Conservation (phyloP, 2,888 invertebrate species). For the Macrosoma leucophasiata region DNA sequence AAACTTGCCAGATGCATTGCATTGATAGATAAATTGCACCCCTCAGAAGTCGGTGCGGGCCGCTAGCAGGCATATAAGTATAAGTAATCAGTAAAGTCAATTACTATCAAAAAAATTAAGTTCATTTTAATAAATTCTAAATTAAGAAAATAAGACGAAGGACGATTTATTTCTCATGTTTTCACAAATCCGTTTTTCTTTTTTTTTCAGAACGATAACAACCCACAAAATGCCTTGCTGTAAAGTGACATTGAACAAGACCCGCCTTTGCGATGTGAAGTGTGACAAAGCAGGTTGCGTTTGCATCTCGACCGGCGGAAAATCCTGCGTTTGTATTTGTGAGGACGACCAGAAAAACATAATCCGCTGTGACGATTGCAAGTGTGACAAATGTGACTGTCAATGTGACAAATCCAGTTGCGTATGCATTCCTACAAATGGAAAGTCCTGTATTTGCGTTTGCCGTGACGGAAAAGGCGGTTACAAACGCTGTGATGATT, state of each 20-base stretch:
- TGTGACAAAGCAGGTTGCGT: conserved; percentile 34
- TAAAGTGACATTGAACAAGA: conserved; percentile 30
- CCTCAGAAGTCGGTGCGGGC: too few species aligned
- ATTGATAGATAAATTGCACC: too few species aligned
- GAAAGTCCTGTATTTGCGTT: conserved; percentile 30
- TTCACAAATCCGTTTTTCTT: conserved; percentile 28
- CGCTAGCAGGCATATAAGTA: too few species aligned
- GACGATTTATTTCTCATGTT: conserved; percentile 52
- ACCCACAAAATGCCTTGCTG: conserved; percentile 41
- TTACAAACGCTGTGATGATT: conserved; percentile 30
- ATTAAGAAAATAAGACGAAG: too few species aligned
- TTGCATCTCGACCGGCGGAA: conserved; percentile 20
- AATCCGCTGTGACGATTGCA: conserved; percentile 31
- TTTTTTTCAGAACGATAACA: conserved; percentile 9
- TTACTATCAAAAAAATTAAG: too few species aligned
- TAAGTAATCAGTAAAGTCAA: too few species aligned
- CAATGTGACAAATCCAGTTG: conserved; percentile 23
- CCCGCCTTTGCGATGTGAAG: conserved; percentile 20
- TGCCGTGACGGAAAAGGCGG: conserved; percentile 24
- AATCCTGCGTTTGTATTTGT: conserved; percentile 26
- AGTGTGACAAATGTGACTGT: conserved; percentile 24
- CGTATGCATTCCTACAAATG: conserved; percentile 30
- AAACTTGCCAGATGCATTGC: too few species aligned
- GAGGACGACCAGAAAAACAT: conserved; percentile 25
- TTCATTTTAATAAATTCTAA: too few species aligned